Base-by-base conservation (phyloP, 2,113 vertebrate species). In the Trematocara unimaculatum region DNA sequence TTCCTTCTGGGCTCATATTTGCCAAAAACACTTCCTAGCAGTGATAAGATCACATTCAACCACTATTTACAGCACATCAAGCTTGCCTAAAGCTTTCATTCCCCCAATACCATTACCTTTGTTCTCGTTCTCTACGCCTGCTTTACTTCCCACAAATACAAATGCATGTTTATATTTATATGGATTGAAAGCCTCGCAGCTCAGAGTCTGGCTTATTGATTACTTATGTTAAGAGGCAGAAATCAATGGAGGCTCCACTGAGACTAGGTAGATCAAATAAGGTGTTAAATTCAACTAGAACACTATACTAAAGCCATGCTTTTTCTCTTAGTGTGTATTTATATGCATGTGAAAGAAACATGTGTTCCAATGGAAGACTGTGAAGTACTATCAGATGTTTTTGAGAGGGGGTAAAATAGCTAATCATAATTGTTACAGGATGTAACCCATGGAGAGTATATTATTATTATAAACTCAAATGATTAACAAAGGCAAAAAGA, bases 151-250 rank as follows among this genome's bases (percentile, higher is more conserved):
- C 86, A 90, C 90, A 91, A 93, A 95, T 88, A 94, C 91, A 94
- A 93, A 93, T 90, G 88, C 84, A 83, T 87, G 86, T 94, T 95
- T 94, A 95, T 94, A 91, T 96, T 95, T 94, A 87, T 93, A 95
- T 93, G 90, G 93, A 95, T 89, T 89, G 92, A 91, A 94, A 91
- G 85, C 88, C 86, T 93, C 84, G 86, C 72, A 58, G 93, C 91
- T 90, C 87, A 84, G 82, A 84, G 81, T 80, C 87, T 85, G 87
- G 79, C 72, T 88, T 95, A 96, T 96, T 94, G 94, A 96, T 95
- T 93, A 93, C 87, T 89, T 89, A 87, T 87, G 86, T 93, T 92
- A 92, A 91, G 87, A 88, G 85, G 87, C 82, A 92, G 88, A 80
- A 93, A 95, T 95, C 92, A 88, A 94, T 95, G 81, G 70, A 78